phyloP scores from a whole-genome alignment of 64 coral and sea anemone genomes.

The Montipora efflorescens region DNA sequence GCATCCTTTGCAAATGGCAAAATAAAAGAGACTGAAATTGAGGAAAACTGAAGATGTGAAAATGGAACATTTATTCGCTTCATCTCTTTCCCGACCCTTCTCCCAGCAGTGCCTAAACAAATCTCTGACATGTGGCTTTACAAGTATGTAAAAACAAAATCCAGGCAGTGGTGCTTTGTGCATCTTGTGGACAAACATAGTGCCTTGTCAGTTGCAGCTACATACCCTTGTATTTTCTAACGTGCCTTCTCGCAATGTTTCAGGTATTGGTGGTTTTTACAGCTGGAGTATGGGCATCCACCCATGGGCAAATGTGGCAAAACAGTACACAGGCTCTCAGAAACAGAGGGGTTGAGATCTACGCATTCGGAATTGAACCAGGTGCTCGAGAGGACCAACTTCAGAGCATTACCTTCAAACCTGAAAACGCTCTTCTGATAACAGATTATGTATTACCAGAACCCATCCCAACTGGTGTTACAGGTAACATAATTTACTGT shows the following conservation, averaged over 20 bases:
- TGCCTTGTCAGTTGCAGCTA: too few species aligned
- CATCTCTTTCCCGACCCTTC: too few species aligned
- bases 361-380: slow-evolving; percentile 11
- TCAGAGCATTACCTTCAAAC: neutral
- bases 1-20: too few species aligned
- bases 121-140: too few species aligned
- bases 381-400: slow-evolving; percentile 8
- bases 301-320: neutral
- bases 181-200: too few species aligned
- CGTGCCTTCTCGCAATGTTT: neutral
- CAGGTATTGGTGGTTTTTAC: slow-evolving; percentile 25
- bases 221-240: neutral
- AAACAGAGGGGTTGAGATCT: neutral
- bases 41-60: too few species aligned
- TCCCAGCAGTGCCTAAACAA: too few species aligned
- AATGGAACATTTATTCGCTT: too few species aligned
- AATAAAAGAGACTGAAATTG: too few species aligned
- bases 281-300: slow-evolving; percentile 27
- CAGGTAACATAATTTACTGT: neutral
- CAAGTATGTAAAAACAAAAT: too few species aligned
- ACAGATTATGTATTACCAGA: neutral
- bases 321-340: neutral
- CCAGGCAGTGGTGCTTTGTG: too few species aligned
- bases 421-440: neutral
- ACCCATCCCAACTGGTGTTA: neutral